Conservation (phyloP, 2,797 vertebrate genomes). For the Iguana delicatissima region DNA sequence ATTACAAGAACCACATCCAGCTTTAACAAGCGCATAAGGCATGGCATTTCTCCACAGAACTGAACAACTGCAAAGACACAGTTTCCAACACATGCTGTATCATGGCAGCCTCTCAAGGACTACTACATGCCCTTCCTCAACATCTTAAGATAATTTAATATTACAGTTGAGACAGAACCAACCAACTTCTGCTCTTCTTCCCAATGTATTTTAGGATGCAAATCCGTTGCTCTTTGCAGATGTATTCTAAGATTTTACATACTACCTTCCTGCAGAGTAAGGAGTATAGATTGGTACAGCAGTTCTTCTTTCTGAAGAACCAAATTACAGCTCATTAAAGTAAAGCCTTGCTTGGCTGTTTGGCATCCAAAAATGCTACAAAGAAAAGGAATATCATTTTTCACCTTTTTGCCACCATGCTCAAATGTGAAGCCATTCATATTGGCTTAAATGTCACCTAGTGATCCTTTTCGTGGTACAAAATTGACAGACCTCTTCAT, state of each 20-base stretch:
- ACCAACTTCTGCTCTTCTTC: neutral
- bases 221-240: neutral
- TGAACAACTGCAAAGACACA: neutral
- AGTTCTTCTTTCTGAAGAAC: neutral
- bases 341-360: neutral
- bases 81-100: neutral
- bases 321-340: neutral
- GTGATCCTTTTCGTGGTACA: neutral
- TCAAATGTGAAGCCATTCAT: neutral
- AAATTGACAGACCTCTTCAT: neutral
- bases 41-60: neutral
- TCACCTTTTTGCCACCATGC: neutral
- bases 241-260: neutral
- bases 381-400: neutral
- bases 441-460: neutral
- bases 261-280: neutral
- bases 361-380: neutral
- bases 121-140: neutral
- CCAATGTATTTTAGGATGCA: neutral
- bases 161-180: neutral
- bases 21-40: neutral
- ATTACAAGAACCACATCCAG: neutral
- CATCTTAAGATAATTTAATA: neutral
- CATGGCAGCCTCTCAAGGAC: neutral
- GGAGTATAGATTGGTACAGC: neutral